A percentile compares a stretch with the other conserved stretches of the same genome.
phyloP scores from a whole-genome alignment of 2,797 vertebrate genomes.

The Melanogrammus aeglefinus region DNA sequence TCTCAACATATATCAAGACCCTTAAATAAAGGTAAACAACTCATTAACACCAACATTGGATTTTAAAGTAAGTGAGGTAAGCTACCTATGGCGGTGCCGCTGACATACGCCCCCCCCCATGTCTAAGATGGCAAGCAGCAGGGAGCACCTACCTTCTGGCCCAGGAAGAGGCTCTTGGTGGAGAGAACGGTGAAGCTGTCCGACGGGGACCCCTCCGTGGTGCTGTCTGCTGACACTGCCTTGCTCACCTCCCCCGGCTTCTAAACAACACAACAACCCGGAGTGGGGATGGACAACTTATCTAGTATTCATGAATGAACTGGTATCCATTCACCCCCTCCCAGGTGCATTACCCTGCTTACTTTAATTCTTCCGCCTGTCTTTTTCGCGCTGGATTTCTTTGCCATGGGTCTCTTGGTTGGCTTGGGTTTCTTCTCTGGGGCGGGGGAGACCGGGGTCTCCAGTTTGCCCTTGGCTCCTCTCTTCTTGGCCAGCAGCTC shows the following conservation, averaged over 20 bases:
- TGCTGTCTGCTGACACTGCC: conserved; percentile 90
- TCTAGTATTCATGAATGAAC: too few species aligned
- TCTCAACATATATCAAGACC: too few species aligned
- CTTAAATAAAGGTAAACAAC: too few species aligned
- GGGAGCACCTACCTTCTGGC: conserved; percentile 89
- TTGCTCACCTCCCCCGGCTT: conserved; percentile 92
- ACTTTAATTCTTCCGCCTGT: conserved; percentile 86
- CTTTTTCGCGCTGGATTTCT: conserved; percentile 85
- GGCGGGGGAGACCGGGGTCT: conserved; percentile 87
- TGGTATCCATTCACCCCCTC: not conserved
- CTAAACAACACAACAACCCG: conserved; percentile 60
- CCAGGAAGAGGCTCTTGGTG: conserved; percentile 96
- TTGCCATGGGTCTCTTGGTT: conserved; percentile 82
- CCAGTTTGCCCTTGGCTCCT: conserved; percentile 91
- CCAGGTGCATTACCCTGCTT: conserved; percentile 19
- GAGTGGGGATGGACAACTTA: too few species aligned
- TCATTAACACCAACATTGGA: too few species aligned
- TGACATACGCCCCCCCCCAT: too few species aligned
- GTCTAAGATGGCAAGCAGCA: not conserved
- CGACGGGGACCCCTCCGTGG: conserved; percentile 85
- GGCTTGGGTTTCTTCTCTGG: conserved; percentile 88
- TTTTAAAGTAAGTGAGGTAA: too few species aligned
- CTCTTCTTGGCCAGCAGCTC: conserved; percentile 95
- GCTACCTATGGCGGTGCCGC: too few species aligned
- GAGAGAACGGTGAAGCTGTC: conserved; percentile 95